Evolutionary conservation across 1,140 invertebrate genomes (phyloP).

Genomic region (Camponotus floridanus): DNA sequence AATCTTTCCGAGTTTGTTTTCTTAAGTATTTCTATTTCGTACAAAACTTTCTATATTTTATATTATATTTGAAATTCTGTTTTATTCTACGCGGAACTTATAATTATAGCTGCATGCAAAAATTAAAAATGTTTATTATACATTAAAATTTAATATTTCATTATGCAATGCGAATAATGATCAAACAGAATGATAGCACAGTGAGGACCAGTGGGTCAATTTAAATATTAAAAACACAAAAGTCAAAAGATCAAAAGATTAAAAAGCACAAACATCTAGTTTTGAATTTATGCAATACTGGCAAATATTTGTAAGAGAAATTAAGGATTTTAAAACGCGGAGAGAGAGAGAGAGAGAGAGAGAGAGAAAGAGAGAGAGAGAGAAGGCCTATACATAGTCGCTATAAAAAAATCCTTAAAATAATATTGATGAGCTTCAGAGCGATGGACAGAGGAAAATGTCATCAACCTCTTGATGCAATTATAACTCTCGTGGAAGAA

Average conservation of each 20-base stretch:
- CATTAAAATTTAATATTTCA: not conserved
- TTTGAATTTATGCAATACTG: not conserved
- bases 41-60: too few species aligned
- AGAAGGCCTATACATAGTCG: not conserved
- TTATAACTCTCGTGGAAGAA: not conserved
- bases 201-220: not conserved
- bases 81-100: too few species aligned
- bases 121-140: not conserved
- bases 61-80: too few species aligned
- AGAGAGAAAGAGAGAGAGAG: not conserved
- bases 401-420: not conserved
- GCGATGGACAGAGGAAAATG: not conserved
- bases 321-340: not conserved
- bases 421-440: not conserved
- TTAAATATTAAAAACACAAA: not conserved
- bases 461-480: not conserved
- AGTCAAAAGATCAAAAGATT: not conserved
- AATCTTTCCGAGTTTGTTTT: too few species aligned
- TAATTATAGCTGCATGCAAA: not conserved
- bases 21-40: too few species aligned
- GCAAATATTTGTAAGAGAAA: not conserved
- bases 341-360: too few species aligned
- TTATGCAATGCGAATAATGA: not conserved
- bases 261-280: not conserved
- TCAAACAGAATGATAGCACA: not conserved